A percentile compares a stretch with the other conserved stretches of the same genome.
These are phyloP conservation scores for Crambe crambe DNA, from an alignment of 37 sponge, comb jelly and placozoan genomes.

Conservation along the genomic window DNA sequence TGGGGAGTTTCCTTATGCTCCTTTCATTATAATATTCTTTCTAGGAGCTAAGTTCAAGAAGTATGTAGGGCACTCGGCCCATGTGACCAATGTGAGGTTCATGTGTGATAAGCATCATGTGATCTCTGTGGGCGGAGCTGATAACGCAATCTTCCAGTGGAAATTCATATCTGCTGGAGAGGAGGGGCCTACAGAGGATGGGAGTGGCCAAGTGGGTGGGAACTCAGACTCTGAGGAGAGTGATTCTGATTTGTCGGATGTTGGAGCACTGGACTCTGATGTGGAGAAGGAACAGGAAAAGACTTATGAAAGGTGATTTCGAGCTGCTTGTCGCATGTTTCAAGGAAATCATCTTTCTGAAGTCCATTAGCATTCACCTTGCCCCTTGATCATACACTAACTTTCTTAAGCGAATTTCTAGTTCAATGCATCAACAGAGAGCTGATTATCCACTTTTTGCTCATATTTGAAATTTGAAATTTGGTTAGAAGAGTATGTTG, in stretches of 20 bases:
- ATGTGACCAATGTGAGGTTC: slow-evolving; percentile 97
- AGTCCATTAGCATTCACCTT: too few species aligned
- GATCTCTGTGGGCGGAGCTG: slow-evolving; percentile 93
- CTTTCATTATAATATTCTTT: background rate
- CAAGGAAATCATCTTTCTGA: too few species aligned
- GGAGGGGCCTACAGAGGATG: slow-evolving; percentile 7
- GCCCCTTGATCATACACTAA: too few species aligned
- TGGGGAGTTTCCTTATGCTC: background rate
- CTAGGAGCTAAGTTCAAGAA: slow-evolving; percentile 89
- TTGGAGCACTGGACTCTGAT: slow-evolving; percentile 85
- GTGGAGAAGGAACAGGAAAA: slow-evolving; percentile 86
- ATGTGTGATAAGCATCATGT: slow-evolving; percentile 64
- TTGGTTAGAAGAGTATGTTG: too few species aligned
- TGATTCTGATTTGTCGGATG: slow-evolving; percentile 87
- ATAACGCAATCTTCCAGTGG: slow-evolving; percentile 98
- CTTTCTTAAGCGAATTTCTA: too few species aligned
- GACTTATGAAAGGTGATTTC: slow-evolving; percentile 55
- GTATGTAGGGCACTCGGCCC: slow-evolving; percentile 96
- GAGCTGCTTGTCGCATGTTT: too few species aligned
- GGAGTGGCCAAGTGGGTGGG: slow-evolving; percentile 4
- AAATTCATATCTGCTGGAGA: slow-evolving; percentile 60
- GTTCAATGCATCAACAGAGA: background rate
- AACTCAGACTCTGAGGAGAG: slow-evolving; percentile 85
- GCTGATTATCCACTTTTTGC: background rate
- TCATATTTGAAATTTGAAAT: too few species aligned